A percentile compares a stretch with the other conserved stretches of the same genome.
phyloP scores from a whole-genome alignment of 2,888 invertebrate species.

The Pseudococcus longispinus region DNA sequence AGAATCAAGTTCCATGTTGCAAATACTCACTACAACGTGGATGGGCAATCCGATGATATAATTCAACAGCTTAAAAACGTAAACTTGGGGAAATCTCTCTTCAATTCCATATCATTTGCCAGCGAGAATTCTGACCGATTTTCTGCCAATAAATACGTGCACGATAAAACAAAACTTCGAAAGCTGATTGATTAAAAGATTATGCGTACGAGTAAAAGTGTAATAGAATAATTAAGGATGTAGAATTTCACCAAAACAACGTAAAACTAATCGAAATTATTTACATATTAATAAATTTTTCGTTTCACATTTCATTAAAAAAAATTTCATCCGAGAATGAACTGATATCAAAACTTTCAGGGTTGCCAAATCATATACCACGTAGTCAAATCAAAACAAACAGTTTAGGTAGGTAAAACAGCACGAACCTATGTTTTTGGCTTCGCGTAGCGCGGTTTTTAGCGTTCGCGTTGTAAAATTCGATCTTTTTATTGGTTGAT shows the following conservation, averaged over 20 bases:
- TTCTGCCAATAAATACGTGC: neutral
- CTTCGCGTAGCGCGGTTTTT: no score
- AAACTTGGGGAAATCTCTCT: neutral
- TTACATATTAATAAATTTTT: neutral
- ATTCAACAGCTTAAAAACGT: neutral
- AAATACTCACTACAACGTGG: neutral
- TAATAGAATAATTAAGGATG: neutral
- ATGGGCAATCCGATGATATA: neutral
- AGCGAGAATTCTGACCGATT: neutral
- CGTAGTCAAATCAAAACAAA: slow-evolving; percentile 12
- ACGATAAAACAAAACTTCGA: neutral
- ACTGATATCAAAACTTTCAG: slow-evolving; percentile 14
- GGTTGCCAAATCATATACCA: slow-evolving; percentile 24
- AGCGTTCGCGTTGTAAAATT: no score
- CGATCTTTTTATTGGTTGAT: no score
- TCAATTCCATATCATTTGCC: neutral
- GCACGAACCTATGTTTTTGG: no score
- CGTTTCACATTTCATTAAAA: neutral
- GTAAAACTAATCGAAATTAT: neutral
- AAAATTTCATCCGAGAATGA: neutral
- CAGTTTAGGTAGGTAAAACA: no score
- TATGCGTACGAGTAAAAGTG: neutral
- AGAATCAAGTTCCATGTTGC: neutral
- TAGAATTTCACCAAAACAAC: neutral
- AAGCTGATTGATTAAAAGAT: neutral